phyloP scores from a whole-genome alignment of 1,140 invertebrate species.

The Contarinia nasturtii region DNA sequence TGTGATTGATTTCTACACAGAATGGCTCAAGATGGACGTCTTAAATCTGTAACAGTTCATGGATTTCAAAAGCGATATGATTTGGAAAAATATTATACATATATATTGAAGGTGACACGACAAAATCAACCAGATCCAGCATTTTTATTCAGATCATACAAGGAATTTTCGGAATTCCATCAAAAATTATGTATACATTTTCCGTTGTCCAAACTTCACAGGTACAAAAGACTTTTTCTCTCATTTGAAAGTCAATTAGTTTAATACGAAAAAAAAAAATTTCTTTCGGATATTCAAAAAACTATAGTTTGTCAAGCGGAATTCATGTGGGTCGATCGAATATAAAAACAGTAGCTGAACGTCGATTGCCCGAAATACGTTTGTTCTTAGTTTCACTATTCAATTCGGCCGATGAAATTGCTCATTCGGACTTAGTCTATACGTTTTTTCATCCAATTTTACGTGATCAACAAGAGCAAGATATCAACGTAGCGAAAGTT shows the following conservation, averaged over 20 bases:
- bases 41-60: slow-evolving; percentile 69
- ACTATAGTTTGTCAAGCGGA: slow-evolving; percentile 51
- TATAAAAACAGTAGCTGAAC: slow-evolving; percentile 84
- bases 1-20: slow-evolving; percentile 26
- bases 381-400: slow-evolving; percentile 74
- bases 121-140: slow-evolving; percentile 67
- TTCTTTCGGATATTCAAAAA: too few relatives aligned
- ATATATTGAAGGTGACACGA: slow-evolving; percentile 72
- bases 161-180: slow-evolving; percentile 92
- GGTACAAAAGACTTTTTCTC: slow-evolving; percentile 31
- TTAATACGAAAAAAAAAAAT: not conserved
- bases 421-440: slow-evolving; percentile 89
- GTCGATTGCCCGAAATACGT: slow-evolving; percentile 68
- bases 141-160: slow-evolving; percentile 80
- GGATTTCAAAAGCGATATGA: slow-evolving; percentile 89
- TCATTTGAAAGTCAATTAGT: not conserved
- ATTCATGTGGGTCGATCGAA: slow-evolving; percentile 79
- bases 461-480: slow-evolving; percentile 72
- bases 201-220: slow-evolving; percentile 70
- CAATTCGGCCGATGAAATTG: slow-evolving; percentile 76
- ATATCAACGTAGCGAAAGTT: slow-evolving; percentile 25
- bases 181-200: slow-evolving; percentile 84
- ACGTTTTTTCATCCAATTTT: slow-evolving; percentile 95
- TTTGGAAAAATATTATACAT: slow-evolving; percentile 97
- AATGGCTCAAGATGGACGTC: slow-evolving; percentile 73